Percentiles rank a stretch among this genome's conserved stretches.
These are phyloP conservation scores for Andrena chrysosceles DNA, from an alignment of 2,888 invertebrate genomes.

Conservation along the genomic window DNA sequence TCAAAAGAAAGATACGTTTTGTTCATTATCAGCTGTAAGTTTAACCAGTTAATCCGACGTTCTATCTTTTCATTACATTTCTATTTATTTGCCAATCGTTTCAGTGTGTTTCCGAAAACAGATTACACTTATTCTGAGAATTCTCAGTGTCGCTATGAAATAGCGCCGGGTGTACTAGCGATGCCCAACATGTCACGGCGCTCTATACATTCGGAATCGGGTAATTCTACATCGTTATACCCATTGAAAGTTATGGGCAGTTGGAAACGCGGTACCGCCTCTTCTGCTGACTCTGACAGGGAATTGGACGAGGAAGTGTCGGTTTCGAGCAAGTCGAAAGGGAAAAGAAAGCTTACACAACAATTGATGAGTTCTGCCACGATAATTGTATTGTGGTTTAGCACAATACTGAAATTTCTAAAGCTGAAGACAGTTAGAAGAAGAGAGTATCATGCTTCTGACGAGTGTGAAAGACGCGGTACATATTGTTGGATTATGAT, in stretches of 20 bases:
- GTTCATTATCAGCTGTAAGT: too few species aligned
- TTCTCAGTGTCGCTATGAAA: slow-evolving; percentile 92
- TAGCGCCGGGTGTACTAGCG: slow-evolving; percentile 92
- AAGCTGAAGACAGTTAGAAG: slow-evolving; percentile 71
- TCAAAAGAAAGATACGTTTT: too few species aligned
- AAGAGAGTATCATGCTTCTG: slow-evolving; percentile 69
- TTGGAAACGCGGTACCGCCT: slow-evolving; percentile 51
- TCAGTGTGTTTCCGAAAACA: slow-evolving; percentile 94
- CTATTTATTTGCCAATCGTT: slow-evolving; percentile 72
- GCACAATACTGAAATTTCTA: slow-evolving; percentile 70
- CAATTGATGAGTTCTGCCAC: slow-evolving; percentile 64
- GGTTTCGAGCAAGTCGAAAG: slow-evolving; percentile 34
- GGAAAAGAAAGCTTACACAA: slow-evolving; percentile 58
- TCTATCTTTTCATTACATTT: background rate
- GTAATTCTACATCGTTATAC: slow-evolving; percentile 55
- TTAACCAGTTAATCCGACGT: too few species aligned
- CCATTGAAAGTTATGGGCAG: slow-evolving; percentile 3
- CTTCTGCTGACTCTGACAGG: slow-evolving; percentile 77
- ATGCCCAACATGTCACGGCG: slow-evolving; percentile 96
- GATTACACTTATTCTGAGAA: slow-evolving; percentile 95
- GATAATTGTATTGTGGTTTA: slow-evolving; percentile 68
- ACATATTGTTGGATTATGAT: slow-evolving; percentile 3
- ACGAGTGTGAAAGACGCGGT: slow-evolving; percentile 72
- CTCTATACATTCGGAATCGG: slow-evolving; percentile 84
- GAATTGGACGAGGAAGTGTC: slow-evolving; percentile 76